A percentile compares a stretch with the other conserved stretches of the same genome.
These are phyloP conservation scores for Telmatherina bonti DNA, from an alignment of 2,797 vertebrate genomes.

Conservation along the genomic window DNA sequence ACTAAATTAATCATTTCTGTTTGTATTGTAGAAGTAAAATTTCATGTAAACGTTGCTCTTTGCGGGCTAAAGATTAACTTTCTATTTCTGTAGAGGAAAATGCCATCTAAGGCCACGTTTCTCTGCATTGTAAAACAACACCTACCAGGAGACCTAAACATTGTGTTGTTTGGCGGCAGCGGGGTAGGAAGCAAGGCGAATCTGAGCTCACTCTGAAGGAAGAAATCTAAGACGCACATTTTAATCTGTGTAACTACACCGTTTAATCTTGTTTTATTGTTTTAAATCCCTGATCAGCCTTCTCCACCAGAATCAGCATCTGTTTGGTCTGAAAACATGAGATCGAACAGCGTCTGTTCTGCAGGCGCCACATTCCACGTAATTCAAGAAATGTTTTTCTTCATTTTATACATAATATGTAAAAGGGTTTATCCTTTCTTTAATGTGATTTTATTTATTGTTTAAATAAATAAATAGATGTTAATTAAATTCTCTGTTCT, in stretches of 20 bases:
- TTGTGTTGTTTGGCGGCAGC: too few species aligned
- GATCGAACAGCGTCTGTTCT: constrained; percentile 12
- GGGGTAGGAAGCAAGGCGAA: not conserved
- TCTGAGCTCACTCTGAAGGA: not conserved
- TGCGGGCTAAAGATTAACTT: not conserved
- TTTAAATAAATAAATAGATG: constrained; percentile 67
- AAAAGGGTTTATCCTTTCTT: constrained; percentile 47
- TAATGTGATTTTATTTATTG: constrained; percentile 62
- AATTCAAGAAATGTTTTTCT: constrained; percentile 68
- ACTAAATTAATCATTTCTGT: not conserved
- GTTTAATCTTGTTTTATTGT: not conserved
- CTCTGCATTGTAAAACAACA: too few species aligned
- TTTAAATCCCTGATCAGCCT: not conserved
- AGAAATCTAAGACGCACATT: not conserved
- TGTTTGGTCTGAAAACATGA: not conserved
- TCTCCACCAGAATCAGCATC: constrained; percentile 5
- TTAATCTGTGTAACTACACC: not conserved
- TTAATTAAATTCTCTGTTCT: constrained; percentile 33
- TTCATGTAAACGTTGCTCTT: not conserved
- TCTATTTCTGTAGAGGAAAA: not conserved
- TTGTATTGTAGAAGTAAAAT: not conserved
- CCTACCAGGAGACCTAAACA: too few species aligned
- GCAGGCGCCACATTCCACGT: constrained; percentile 54
- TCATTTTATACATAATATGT: constrained; percentile 70
- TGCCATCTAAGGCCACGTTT: too few species aligned